Evolutionary conservation across 2,113 vertebrate genomes (phyloP), one percentile per base, ranked within the genome.

Genomic region (Amphilophus citrinellus): DNA sequence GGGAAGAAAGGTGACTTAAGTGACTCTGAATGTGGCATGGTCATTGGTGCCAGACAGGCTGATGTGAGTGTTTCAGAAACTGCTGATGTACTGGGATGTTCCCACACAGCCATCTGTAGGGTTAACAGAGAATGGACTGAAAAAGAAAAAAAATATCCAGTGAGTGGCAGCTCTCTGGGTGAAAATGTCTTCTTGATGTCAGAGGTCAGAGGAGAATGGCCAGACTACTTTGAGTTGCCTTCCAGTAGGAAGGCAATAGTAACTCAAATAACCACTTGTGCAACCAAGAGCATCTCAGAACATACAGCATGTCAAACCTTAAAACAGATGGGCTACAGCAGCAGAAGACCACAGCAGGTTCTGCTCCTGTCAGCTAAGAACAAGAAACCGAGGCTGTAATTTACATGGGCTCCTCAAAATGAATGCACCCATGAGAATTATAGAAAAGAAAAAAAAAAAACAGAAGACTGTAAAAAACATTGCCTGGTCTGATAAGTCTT

Each of bases 261-360:
- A 42, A 9, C 62, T 65, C 37, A 15, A 22, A 24, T 2, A 65
- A 65, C 7, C 39, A 42, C 37, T 2, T 2, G 37, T 42, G 42
- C 37, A 42, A 22, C 62, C 0, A 66, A 66, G 63, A 66, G n/a
- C 37, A 44, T 66, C 1, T 42, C 37, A 24, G 13, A 66, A 42
- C 13, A 42, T 20, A 44, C 9, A 9, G 22, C 37, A 24, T 15
- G 0, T 35, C 37, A 18, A 22, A 39, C 6, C 35, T 63, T 63
- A 18, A 37, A 63, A 18, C 0, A 1, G 61, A 63, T 37, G 37
- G 37, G 7, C 37, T 8, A 37, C 61, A 63, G 7, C 32, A 14
- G 44, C 44, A 47, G 44, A 47, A 14, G 13, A 47, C 10, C 44
- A 47, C 11, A 47, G 10, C 10, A 39, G 37, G 61, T 2, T 20